phyloP scores from a whole-genome alignment of 2,113 vertebrate genomes.

The Sigmodon hispidus region DNA sequence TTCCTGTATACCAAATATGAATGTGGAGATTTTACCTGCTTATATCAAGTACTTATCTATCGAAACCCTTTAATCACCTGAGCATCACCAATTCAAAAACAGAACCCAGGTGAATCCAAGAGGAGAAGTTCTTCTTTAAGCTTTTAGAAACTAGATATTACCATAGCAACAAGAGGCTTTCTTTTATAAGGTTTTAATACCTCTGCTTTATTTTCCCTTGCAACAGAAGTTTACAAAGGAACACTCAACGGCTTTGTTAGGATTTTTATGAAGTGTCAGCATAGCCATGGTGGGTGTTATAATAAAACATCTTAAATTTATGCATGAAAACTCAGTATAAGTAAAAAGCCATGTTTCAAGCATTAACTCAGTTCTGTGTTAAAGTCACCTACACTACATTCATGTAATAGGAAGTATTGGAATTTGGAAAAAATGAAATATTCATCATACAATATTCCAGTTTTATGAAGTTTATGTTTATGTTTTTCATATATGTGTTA shows the following conservation, averaged over 20 bases:
- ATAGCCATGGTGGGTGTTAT: background rate
- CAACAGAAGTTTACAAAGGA: conserved; percentile 22
- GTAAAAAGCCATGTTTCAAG: conserved; percentile 21
- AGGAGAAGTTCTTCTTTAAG: conserved; percentile 56
- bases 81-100: conserved; percentile 58
- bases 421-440: background rate
- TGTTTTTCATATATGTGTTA: background rate
- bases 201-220: conserved; percentile 45
- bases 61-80: conserved; percentile 44
- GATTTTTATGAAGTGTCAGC: conserved; percentile 45
- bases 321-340: background rate
- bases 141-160: conserved; percentile 55
- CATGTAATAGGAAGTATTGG: background rate
- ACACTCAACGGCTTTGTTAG: conserved; percentile 38
- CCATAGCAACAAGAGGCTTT: conserved; percentile 52
- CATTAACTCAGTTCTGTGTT: background rate
- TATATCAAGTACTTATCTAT: conserved; percentile 45
- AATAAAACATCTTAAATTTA: background rate
- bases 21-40: background rate
- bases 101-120: conserved; percentile 56
- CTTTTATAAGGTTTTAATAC: conserved; percentile 68
- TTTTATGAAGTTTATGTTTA: background rate
- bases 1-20: background rate
- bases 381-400: background rate
- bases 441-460: background rate